Base-by-base conservation (phyloP, 2,797 vertebrate species). In the Myotis daubentonii region DNA sequence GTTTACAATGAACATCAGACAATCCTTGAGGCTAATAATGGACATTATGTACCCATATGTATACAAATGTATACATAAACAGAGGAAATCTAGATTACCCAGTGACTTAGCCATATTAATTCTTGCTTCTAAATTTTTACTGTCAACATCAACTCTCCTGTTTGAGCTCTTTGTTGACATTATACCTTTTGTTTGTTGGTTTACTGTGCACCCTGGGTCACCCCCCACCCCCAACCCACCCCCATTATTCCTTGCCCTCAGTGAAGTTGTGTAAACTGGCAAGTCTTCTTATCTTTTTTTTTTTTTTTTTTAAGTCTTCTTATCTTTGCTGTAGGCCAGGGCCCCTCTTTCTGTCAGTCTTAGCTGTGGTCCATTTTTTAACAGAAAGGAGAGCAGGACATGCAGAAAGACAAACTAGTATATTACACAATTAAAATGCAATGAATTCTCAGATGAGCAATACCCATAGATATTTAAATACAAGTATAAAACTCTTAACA, bases 61-160 rank as follows among this genome's bases (percentile, higher is more conserved):
- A 82, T 25, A 85, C 38, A 95, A 71, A 84, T 44, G 38, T 78
- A 90, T 44, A 86, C 4, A 75, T 12, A 94, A 92, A 87, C n/a
- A 91, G 47, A 82, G 78, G 66, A 88, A 88, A 83, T 91, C 30
- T 38, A 76, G 66, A 68, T 87, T 68, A 85, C 30, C 10, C 33
- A 44, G 33, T 19, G 81, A 84, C 72, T 96, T 70, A 78, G 55
- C 33, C 17, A 25, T 60, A 90, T 72, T 71, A 62, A 92, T 80
- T 93, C 60, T 79, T 75, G 60, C 57, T 94, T 95, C 51, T 57
- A 89, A 82, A 75, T 57, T 86, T 88, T 84, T 95, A 62, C 49
- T 80, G 33, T 94, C 70, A 95, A 57, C 49, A 53, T 74, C 36
- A 68, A 85, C 49, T 81, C 41, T 60, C 22, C 28, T 33, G 75